Conservation (phyloP, 2,888 invertebrate genomes). For the Caenorhabditis angaria region DNA sequence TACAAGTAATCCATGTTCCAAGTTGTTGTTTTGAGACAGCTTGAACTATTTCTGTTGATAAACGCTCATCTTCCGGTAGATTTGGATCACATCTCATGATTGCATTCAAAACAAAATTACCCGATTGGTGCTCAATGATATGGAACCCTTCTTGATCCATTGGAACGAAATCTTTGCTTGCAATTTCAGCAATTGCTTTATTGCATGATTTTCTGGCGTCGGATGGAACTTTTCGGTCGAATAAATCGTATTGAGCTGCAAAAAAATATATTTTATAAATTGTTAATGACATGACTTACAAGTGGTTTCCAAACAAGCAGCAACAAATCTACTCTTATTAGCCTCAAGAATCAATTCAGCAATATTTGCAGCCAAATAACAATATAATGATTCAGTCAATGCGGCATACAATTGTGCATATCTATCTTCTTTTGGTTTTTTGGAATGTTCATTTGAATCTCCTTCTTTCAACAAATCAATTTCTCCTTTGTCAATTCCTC, state of each 20-base stretch:
- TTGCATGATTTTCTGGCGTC: constrained; percentile 57
- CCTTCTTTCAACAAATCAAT: constrained; percentile 78
- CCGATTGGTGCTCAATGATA: constrained; percentile 52
- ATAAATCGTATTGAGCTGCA: constrained; percentile 56
- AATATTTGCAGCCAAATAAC: constrained; percentile 68
- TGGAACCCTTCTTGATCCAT: constrained; percentile 55
- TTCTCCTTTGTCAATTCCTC: constrained; percentile 85
- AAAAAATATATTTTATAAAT: constrained; percentile 21
- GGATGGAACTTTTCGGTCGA: constrained; percentile 54
- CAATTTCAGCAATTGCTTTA: constrained; percentile 61
- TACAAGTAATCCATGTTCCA: constrained; percentile 61
- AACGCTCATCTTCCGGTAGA: constrained; percentile 51
- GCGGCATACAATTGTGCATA: constrained; percentile 62
- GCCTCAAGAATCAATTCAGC: constrained; percentile 60
- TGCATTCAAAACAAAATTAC: constrained; percentile 39
- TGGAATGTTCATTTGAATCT: constrained; percentile 49
- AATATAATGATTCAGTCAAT: constrained; percentile 56
- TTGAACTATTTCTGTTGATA: constrained; percentile 55
- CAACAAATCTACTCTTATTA: constrained; percentile 40
- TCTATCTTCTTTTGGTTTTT: constrained; percentile 47
- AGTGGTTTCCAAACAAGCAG: constrained; percentile 45
- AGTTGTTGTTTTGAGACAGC: constrained; percentile 51
- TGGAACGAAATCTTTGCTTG: constrained; percentile 65
- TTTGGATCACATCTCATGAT: constrained; percentile 43
- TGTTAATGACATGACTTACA: constrained; percentile 25